These are phyloP conservation scores for Drosophila arawakana DNA, from an alignment of 1,140 invertebrate genomes.

Conservation along the genomic window DNA sequence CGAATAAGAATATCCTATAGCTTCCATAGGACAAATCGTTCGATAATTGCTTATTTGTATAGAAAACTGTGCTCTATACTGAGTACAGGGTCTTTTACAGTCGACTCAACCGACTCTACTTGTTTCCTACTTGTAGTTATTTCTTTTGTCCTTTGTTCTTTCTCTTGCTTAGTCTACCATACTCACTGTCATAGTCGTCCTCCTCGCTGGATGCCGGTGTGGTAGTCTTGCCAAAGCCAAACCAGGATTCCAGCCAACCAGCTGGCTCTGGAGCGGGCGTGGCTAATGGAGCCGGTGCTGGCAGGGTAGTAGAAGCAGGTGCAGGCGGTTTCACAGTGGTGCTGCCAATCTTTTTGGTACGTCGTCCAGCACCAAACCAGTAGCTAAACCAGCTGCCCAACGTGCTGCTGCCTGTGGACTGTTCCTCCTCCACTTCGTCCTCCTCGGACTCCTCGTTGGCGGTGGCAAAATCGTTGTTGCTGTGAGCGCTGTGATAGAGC, in stretches of 20 bases:
- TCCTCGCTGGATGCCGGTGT: constrained; percentile 53
- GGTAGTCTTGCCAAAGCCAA: constrained; percentile 62
- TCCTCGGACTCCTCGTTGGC: constrained; percentile 4
- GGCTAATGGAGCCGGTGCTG: constrained; percentile 16
- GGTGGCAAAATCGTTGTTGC: constrained; percentile 43
- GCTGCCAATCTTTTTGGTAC: constrained; percentile 71
- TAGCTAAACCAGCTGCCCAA: constrained; percentile 74
- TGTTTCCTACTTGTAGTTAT: no score
- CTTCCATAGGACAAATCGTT: no score
- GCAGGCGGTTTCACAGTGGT: constrained; percentile 48
- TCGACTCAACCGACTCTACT: no score
- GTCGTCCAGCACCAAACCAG: constrained; percentile 67
- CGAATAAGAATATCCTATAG: no score
- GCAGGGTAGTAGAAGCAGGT: not conserved
- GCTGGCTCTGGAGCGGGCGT: constrained; percentile 48
- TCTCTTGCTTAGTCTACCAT: not conserved
- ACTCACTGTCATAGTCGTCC: constrained; percentile 76
- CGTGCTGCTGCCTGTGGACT: constrained; percentile 28
- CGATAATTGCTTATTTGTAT: no score
- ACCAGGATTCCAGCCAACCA: constrained; percentile 76
- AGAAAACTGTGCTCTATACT: no score
- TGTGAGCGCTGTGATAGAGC: constrained; percentile 72
- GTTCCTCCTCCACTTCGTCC: constrained; percentile 23
- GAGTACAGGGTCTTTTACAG: no score
- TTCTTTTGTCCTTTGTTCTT: not conserved